Percentiles rank a stretch among this genome's conserved stretches.
Conservation (phyloP, 2,113 vertebrate genomes). For the Scopus umbretta region DNA sequence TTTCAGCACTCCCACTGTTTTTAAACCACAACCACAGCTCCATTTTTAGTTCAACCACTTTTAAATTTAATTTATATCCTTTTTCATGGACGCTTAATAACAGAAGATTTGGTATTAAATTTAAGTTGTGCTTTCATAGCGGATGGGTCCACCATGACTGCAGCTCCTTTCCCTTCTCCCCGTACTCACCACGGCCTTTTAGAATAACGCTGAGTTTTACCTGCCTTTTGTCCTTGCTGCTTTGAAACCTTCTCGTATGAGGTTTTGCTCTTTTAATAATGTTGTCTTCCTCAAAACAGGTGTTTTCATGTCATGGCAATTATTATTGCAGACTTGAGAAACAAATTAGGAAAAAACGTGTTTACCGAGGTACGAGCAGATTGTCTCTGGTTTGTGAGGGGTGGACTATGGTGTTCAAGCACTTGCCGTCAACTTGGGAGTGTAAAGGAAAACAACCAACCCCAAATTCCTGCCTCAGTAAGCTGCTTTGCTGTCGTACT, state of each 20-base stretch:
- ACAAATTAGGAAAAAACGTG: fast-evolving
- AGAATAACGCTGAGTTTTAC: background rate
- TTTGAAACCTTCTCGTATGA: background rate
- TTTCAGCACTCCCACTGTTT: background rate
- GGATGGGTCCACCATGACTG: slow-evolving; percentile 41
- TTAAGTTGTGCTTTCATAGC: slow-evolving; percentile 23
- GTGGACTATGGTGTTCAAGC: background rate
- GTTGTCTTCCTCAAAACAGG: background rate
- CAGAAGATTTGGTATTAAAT: background rate
- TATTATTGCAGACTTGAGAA: background rate
- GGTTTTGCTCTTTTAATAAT: background rate
- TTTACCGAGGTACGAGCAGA: background rate
- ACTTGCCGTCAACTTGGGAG: background rate
- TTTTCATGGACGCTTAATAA: background rate
- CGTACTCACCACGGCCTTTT: background rate
- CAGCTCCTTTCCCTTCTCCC: background rate
- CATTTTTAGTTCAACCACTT: background rate
- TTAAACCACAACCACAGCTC: slow-evolving; percentile 2
- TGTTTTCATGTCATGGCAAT: background rate
- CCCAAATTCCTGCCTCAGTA: background rate
- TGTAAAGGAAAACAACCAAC: fast-evolving
- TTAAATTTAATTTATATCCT: background rate
- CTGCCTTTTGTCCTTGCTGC: background rate
- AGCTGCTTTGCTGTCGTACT: background rate
- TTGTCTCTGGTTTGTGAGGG: background rate